Conservation (phyloP, 2,797 vertebrate genomes). For the Harpagifer antarcticus region DNA sequence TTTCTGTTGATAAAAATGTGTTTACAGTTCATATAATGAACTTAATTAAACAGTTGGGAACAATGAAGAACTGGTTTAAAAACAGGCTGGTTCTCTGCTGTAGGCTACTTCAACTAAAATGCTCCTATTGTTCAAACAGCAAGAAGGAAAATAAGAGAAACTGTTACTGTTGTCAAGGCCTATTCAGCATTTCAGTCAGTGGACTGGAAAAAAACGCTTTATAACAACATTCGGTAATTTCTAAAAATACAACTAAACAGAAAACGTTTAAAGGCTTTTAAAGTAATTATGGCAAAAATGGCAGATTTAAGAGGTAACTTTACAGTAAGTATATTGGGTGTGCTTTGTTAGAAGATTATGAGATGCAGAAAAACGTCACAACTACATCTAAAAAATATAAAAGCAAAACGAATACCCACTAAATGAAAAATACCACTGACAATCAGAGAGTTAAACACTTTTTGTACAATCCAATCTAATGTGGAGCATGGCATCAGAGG, state of each 20-base stretch:
- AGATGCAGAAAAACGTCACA: background rate
- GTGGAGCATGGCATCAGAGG: conserved; percentile 62
- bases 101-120: background rate
- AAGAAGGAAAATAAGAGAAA: conserved; percentile 17
- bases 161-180: background rate
- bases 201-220: conserved; percentile 1
- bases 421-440: conserved; percentile 1
- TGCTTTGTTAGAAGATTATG: conserved; percentile 10
- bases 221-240: background rate
- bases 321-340: background rate
- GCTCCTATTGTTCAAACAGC: conserved; percentile 5
- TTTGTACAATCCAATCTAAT: conserved; percentile 47
- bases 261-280: conserved; percentile 5
- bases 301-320: conserved; percentile 1
- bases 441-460: conserved; percentile 8
- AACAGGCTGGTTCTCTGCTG: background rate
- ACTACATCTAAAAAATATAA: conserved; percentile 1
- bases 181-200: background rate
- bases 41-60: background rate
- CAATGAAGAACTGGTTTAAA: background rate
- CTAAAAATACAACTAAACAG: conserved; percentile 5
- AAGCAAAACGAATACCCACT: conserved; percentile 5
- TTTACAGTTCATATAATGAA: conserved; percentile 2
- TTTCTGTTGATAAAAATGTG: conserved; percentile 11
- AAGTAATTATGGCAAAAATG: background rate